Base-by-base conservation (phyloP, 37 sponge, comb jelly and placozoan genomes). In the Bolinopsis microptera region DNA sequence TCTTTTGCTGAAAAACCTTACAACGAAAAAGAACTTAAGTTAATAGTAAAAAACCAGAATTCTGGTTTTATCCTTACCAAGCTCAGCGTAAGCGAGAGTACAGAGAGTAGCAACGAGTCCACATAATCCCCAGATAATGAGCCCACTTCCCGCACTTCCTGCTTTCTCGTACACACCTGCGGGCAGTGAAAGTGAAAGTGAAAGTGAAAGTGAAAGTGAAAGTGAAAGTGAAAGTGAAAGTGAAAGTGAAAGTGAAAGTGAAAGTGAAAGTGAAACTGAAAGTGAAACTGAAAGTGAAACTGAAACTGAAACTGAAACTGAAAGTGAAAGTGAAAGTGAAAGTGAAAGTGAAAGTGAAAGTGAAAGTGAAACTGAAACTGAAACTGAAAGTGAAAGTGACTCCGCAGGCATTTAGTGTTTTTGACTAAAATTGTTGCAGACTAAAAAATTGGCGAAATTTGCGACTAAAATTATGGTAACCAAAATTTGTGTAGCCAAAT, bases 81-180 rank as follows among this genome's bases (percentile, higher is more conserved):
- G 32, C 18, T 77, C 80, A 33, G 80, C 80, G 37, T 77, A 77
- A 32, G 80, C 80, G 9, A 77, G 80, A 77, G 80, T 77, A 32
- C 80, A 32, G 80, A 77, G 80, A 5, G 90, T 86, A 24, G 90
- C 40, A 9, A 86, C 22, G 30, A 86, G 21, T 1, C 90, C 90
- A 28, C 30, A 40, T 0, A 86, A 3, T 3, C 30, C 90, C 61
- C 41, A 86, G 23, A 86, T 48, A 5, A 86, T 86, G 26, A 86
- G 0, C 30, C 90, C 90, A 5, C 61, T 48, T 28, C 48, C 80
- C 35, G 80, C 80, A 77, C 80, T 77, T 2, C 80, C 80, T 18
- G 80, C 33, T 36, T 77, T 77, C 36, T 77, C 80, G 37, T 32
- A 77, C 80, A 77, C 80, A 32, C 80, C 80, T 77, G 3, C 21